These are phyloP conservation scores for Engystomops pustulosus DNA, from an alignment of 2,113 vertebrate genomes.

Conservation along the genomic window DNA sequence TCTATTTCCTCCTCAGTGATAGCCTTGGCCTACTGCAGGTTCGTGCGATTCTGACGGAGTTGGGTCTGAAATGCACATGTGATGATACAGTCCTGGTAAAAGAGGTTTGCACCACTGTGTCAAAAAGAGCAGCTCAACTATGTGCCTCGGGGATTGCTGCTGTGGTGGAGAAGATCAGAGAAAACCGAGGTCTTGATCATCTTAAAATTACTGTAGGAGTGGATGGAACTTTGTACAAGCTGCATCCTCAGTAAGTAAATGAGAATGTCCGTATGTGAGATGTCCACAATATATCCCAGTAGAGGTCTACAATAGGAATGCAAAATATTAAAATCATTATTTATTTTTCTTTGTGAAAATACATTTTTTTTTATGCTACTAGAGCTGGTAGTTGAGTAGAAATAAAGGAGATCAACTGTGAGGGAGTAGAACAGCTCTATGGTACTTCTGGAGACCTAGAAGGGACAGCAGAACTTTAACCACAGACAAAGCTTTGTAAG, in stretches of 20 bases:
- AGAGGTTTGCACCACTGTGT: conserved; percentile 74
- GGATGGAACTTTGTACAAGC: conserved; percentile 78
- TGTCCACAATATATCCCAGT: too few species aligned
- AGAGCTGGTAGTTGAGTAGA: too few species aligned
- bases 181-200: conserved; percentile 66
- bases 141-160: conserved; percentile 75
- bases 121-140: conserved; percentile 72
- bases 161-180: conserved; percentile 77
- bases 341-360: neutral
- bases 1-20: conserved; percentile 62
- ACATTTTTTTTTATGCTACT: too few species aligned
- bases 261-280: neutral
- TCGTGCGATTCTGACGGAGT: conserved; percentile 65
- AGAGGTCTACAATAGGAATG: neutral
- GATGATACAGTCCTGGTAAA: conserved; percentile 73
- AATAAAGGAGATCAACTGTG: too few species aligned
- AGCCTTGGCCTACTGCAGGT: conserved; percentile 69
- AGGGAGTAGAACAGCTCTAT: too few species aligned
- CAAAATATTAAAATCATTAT: too few species aligned
- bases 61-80: conserved; percentile 65
- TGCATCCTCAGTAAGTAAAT: conserved; percentile 74
- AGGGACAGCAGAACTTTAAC: too few species aligned
- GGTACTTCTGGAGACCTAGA: too few species aligned
- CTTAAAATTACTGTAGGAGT: conserved; percentile 72
- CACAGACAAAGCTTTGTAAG: too few species aligned